These are phyloP conservation scores for Upupa epops DNA, from an alignment of 2,113 vertebrate species.

Conservation along the genomic window DNA sequence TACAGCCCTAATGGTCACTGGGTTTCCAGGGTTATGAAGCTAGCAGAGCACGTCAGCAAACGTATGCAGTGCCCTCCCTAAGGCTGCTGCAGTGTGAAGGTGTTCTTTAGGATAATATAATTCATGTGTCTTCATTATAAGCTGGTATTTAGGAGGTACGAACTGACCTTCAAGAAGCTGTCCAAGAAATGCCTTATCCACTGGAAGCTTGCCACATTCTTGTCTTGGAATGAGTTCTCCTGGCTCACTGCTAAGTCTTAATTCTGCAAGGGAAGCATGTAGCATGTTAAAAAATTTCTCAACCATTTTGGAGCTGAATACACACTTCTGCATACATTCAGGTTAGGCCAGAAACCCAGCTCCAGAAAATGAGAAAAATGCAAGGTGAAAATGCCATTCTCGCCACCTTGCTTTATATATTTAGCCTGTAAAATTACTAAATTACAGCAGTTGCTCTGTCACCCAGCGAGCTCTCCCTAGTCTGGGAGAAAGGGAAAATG, in stretches of 20 bases:
- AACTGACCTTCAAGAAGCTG: neutral
- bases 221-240: neutral
- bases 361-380: neutral
- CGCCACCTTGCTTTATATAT: neutral
- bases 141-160: neutral
- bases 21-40: neutral
- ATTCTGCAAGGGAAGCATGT: neutral
- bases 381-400: neutral
- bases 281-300: neutral
- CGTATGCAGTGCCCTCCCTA: neutral
- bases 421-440: no score
- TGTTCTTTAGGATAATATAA: neutral
- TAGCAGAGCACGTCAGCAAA: neutral
- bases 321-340: neutral
- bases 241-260: neutral
- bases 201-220: neutral
- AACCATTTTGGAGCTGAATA: neutral
- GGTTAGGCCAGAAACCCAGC: neutral
- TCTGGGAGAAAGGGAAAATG: no score
- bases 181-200: neutral
- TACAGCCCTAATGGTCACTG: neutral
- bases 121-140: neutral
- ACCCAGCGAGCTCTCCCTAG: no score
- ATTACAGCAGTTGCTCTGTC: no score
- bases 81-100: neutral